Percentiles rank a stretch among this genome's conserved stretches.
Conservation (phyloP, 1,140 invertebrate species). For the Cheumatopsyche charites region DNA sequence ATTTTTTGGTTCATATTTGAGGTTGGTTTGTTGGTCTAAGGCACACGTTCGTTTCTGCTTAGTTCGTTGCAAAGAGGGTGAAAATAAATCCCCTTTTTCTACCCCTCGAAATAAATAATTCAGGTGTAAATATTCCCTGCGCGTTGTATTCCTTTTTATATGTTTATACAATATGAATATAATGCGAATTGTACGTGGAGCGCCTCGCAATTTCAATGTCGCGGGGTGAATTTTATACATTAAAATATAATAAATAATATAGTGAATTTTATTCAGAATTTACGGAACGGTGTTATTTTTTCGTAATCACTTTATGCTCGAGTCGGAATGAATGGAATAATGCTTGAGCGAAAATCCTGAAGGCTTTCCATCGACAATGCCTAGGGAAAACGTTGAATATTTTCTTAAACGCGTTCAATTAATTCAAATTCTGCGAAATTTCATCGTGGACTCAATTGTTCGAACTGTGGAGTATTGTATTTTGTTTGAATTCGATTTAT, state of each 20-base stretch:
- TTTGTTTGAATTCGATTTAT: neutral
- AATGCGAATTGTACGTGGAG: conserved; percentile 6
- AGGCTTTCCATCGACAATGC: neutral
- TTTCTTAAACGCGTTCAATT: neutral
- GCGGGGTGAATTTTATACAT: neutral
- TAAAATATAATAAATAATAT: too few species aligned
- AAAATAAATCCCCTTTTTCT: neutral
- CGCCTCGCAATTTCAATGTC: conserved; percentile 4
- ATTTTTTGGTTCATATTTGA: neutral
- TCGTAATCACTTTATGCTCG: neutral
- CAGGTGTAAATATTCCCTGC: conserved; percentile 40
- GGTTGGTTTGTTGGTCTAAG: too few species aligned
- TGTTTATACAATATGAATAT: neutral
- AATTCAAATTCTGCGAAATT: neutral
- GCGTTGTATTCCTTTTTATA: conserved; percentile 9
- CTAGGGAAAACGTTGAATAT: neutral
- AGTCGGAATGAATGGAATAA: neutral
- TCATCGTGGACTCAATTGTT: neutral
- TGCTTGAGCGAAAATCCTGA: neutral
- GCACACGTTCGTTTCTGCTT: neutral
- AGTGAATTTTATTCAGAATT: neutral
- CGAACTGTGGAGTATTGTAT: neutral
- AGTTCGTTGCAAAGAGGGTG: conserved; percentile 11
- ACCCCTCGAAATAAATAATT: conserved; percentile 40
- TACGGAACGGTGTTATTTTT: neutral